Base-by-base conservation (phyloP, 1,140 invertebrate species). In the Eupeodes corollae region DNA sequence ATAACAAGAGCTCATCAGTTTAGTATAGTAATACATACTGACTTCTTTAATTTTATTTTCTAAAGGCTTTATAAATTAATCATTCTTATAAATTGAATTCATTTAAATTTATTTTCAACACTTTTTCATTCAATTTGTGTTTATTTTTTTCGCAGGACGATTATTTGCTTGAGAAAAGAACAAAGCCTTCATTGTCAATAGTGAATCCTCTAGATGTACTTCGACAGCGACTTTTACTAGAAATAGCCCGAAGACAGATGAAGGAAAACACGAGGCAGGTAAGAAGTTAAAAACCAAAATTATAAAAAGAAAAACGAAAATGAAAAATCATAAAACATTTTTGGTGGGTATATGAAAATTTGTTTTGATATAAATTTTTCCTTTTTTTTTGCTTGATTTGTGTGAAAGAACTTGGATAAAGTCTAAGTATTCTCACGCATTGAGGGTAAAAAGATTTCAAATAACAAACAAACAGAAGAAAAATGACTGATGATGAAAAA, bases 161-260 rank as follows among this genome's bases (percentile, higher is more conserved):
- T 40, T 59, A 50, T 41, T 52, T 55, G n/a, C 44, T 52, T 38
- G 52, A 47, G 47, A 77, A 77, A 57, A 74, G 75, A 52, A 75
- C 75, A 64, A 75, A 76, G 63, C 80, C 79, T 26, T 84, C 82
- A 37, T 71, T 87, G 35, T 86, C 83, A 39, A 84, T 87, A 62
- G 82, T 82, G 55, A 84, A 83, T 69, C 82, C 84, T 9, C 73
- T 86, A 73, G 83, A 86, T 63, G 82, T 86, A 31, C 73, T 87
- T 3, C 76, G 84, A 43, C 80, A 84, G 62, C 72, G 83, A 54
- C 72, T 87, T 47, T 66, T 85, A 33, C 66, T 86, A 44, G 84
- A 86, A 70, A 80, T 86, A 42, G 80, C 81, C 19, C 74, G 83
- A 56, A 79, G 83, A 59, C 77, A 82, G 63, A 80, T 82, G 73